These are phyloP conservation scores for Drosophila leontia DNA, from an alignment of 1,140 invertebrate species.

Conservation along the genomic window DNA sequence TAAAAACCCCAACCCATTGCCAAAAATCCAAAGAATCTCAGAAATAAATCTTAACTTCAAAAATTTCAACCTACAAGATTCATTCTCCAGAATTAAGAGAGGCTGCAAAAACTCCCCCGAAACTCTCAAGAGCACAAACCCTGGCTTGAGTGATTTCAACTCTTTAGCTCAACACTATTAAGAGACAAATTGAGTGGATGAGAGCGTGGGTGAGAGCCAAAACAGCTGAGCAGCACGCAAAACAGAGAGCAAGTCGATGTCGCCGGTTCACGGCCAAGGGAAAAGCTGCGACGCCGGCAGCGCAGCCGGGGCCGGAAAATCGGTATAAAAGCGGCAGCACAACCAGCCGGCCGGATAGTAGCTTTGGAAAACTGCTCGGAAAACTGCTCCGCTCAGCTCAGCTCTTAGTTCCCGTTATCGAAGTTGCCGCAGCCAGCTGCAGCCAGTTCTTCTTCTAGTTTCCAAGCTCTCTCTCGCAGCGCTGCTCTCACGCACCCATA, in stretches of 20 bases:
- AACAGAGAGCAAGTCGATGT: too few species aligned
- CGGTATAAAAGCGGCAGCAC: constrained; percentile 69
- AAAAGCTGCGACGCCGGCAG: constrained; percentile 61
- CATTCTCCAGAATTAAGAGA: not conserved
- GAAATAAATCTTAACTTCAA: not conserved
- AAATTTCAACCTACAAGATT: not conserved
- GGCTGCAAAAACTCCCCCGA: not conserved
- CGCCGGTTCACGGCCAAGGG: constrained; percentile 73
- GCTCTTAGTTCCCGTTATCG: constrained; percentile 57
- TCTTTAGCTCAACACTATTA: not conserved
- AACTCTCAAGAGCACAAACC: constrained; percentile 20
- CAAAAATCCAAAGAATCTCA: not conserved
- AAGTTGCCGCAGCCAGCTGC: constrained; percentile 58
- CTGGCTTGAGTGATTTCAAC: constrained; percentile 7
- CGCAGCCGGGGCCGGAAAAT: constrained; percentile 65
- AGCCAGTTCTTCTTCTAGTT: constrained; percentile 32
- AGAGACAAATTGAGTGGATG: not conserved
- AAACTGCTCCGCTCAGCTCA: constrained; percentile 68
- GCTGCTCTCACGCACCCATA: constrained; percentile 34
- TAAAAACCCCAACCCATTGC: not conserved
- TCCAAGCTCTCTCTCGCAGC: constrained; percentile 35
- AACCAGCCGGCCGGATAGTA: constrained; percentile 76
- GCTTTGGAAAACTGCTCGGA: constrained; percentile 80
- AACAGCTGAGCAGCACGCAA: constrained; percentile 47
- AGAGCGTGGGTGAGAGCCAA: not conserved